These are phyloP conservation scores for Gobionotothen gibberifrons DNA, from an alignment of 2,797 vertebrate species.

Conservation along the genomic window DNA sequence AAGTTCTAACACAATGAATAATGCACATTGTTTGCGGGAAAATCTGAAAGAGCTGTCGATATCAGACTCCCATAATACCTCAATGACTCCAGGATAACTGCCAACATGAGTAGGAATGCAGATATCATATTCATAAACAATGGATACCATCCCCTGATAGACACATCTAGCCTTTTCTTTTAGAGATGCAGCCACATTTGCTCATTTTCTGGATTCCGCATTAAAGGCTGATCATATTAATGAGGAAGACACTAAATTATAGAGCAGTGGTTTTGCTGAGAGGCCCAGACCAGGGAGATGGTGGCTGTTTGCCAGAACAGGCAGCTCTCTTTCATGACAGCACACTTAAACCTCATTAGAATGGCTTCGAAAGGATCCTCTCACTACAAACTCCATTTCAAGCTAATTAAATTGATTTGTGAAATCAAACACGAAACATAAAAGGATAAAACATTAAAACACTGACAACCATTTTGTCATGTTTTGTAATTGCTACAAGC, in stretches of 20 bases:
- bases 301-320: constrained; percentile 54
- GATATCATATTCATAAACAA: constrained; percentile 58
- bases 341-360: constrained; percentile 63
- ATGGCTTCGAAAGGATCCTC: constrained; percentile 44
- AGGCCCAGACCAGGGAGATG: constrained; percentile 52
- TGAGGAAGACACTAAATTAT: constrained; percentile 61
- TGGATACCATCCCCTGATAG: constrained; percentile 9
- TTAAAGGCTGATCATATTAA: constrained; percentile 58
- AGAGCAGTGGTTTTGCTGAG: constrained; percentile 45
- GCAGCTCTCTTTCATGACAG: constrained; percentile 45
- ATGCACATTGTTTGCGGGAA: constrained; percentile 73
- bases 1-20: constrained; percentile 74
- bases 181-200: constrained; percentile 33
- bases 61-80: constrained; percentile 54
- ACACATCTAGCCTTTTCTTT: constrained; percentile 18
- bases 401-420: constrained; percentile 58
- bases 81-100: constrained; percentile 62
- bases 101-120: constrained; percentile 35
- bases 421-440: constrained; percentile 57
- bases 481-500: constrained; percentile 11
- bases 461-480: constrained; percentile 42
- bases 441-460: constrained; percentile 43
- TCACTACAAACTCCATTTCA: constrained; percentile 52
- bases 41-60: constrained; percentile 49
- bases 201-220: constrained; percentile 50